Conservation (phyloP, 2,888 invertebrate genomes). For the Euphydryas editha region DNA sequence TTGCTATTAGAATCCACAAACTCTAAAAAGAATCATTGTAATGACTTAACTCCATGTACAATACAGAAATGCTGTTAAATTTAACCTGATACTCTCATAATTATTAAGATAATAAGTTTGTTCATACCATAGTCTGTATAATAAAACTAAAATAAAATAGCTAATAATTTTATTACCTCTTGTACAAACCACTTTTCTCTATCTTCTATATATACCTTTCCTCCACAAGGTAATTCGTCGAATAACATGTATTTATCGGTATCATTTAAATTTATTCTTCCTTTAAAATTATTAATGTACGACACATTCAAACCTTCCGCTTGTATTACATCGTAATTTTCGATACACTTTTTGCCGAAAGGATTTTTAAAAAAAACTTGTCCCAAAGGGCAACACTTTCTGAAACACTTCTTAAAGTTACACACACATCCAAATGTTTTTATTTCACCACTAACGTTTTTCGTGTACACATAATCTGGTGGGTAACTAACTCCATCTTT, state of each 20-base stretch:
- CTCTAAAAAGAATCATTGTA: no score
- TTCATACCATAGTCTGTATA: no score
- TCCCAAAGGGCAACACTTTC: conserved; percentile 69
- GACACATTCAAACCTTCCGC: conserved; percentile 53
- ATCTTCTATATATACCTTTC: conserved; percentile 51
- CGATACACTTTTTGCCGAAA: conserved; percentile 46
- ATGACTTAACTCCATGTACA: no score
- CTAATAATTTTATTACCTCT: conserved; percentile 52
- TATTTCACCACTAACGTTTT: conserved; percentile 53
- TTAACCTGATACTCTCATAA: no score
- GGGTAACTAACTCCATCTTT: conserved; percentile 56
- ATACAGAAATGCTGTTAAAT: no score
- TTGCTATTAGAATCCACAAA: no score
- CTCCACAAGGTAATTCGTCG: conserved; percentile 50
- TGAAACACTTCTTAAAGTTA: conserved; percentile 57
- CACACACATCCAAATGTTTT: conserved; percentile 66
- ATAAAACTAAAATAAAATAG: no score
- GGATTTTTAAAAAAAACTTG: conserved; percentile 37
- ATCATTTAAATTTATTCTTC: conserved; percentile 46
- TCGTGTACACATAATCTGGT: conserved; percentile 54
- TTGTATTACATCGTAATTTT: conserved; percentile 50
- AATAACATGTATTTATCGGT: conserved; percentile 51
- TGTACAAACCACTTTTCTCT: conserved; percentile 58
- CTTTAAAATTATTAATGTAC: conserved; percentile 46
- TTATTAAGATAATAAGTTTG: no score